Percentiles rank a stretch among this genome's conserved stretches.
These are phyloP conservation scores for Chaetodon trifasciatus DNA, from an alignment of 2,797 vertebrate genomes.

Conservation along the genomic window DNA sequence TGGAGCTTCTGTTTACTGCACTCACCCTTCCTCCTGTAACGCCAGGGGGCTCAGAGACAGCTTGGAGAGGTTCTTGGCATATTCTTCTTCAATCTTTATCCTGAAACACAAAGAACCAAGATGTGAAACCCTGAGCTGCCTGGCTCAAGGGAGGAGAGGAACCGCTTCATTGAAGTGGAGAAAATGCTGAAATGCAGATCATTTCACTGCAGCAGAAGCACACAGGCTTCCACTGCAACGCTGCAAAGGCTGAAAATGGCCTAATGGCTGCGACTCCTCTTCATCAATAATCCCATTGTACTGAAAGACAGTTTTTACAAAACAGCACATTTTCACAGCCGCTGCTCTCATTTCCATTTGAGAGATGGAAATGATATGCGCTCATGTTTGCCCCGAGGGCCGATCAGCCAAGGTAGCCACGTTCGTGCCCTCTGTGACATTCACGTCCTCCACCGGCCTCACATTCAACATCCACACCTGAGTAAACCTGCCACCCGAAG, in stretches of 20 bases:
- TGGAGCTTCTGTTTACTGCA: conserved; percentile 18
- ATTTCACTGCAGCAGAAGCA: conserved; percentile 24
- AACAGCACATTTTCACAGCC: neutral
- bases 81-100: conserved; percentile 99
- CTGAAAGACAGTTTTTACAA: neutral
- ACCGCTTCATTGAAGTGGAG: conserved; percentile 9
- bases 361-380: conserved; percentile 19
- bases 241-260: neutral
- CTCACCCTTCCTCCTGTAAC: conserved; percentile 96
- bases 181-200: neutral
- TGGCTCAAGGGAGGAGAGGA: conserved; percentile 19
- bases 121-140: conserved; percentile 34
- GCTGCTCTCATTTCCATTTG: neutral
- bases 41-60: conserved; percentile 96
- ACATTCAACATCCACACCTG: conserved; percentile 57
- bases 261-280: neutral
- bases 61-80: conserved; percentile 98
- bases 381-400: neutral
- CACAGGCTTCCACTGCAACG: neutral
- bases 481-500: conserved; percentile 51
- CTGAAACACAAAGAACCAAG: conserved; percentile 78
- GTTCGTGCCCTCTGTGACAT: conserved; percentile 42
- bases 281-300: neutral
- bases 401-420: neutral
- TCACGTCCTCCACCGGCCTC: conserved; percentile 7